Evolutionary conservation across 2,113 vertebrate species (phyloP).

Genomic region (Pituophis catenifer): DNA sequence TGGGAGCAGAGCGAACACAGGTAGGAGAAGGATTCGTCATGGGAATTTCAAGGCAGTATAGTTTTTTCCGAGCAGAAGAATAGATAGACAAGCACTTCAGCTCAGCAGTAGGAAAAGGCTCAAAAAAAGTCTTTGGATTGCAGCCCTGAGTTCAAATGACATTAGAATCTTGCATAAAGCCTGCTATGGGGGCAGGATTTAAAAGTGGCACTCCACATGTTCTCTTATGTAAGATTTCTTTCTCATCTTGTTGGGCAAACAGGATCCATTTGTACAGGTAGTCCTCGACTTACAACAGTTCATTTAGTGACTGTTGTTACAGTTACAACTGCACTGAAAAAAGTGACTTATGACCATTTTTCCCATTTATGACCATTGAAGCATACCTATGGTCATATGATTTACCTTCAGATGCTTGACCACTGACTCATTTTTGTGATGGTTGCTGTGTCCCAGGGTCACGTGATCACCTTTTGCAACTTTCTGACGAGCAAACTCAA

Average conservation of each 20-base stretch:
- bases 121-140: background rate
- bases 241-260: background rate
- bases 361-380: too few species aligned
- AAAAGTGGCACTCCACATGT: background rate
- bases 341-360: too few species aligned
- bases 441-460: too few species aligned
- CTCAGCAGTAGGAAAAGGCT: background rate
- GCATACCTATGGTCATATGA: too few species aligned
- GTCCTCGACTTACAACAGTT: too few species aligned
- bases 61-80: background rate
- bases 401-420: too few species aligned
- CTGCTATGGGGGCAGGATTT: background rate
- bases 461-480: too few species aligned
- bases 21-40: background rate
- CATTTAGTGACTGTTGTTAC: background rate
- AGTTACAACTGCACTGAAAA: too few species aligned
- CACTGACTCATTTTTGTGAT: too few species aligned
- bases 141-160: background rate
- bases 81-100: background rate
- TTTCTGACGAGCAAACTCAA: too few species aligned
- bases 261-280: background rate
- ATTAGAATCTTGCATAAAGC: background rate
- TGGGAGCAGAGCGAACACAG: background rate
- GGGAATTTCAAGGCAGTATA: background rate
- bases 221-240: background rate